Base-by-base conservation (phyloP, 2,113 vertebrate species). In the Aleadryas rufinucha region DNA sequence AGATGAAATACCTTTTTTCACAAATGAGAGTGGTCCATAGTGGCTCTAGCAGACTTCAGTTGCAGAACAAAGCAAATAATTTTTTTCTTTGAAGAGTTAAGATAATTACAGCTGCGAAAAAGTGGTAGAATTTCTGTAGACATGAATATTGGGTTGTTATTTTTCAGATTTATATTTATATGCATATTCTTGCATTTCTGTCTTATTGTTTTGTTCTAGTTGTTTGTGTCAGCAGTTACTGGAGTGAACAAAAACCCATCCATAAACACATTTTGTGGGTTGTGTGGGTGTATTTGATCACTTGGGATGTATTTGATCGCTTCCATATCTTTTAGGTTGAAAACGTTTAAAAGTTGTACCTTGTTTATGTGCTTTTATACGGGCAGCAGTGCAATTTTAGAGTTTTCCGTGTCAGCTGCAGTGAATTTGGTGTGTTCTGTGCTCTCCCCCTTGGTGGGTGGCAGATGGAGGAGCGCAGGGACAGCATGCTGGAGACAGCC, bases 401-500 rank as follows among this genome's bases (percentile, higher is more conserved):
- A 5, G 2, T 20, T 30, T 24, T 26, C 30, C 11, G 1, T 16
- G 39, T 23, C 70, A 66, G 17, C 56, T 20, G 22, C 37, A 54
- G 84, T 54, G 50, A 54, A 6, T 14, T 11, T 71, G 10, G 17
- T 42, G 63, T 89, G 20, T 60, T 79, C 3, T 59, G 33, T 64
- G n/a, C 12, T 50, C 24, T 41, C 53, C 60, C 61, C 18, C 30
- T 27, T 16, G 35, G 21, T 72, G 33, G 8, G 1, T 94, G 96
- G 5, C 97, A 99, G 99, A 99, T 99, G 98, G 98, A 98, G 76
- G 98, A 99, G 84, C 98, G 99, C 70, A 98, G 98, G 33, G 98
- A 99, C 93, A 98, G 99, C 74, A 99, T 99, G 99, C 90, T 99
- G 93, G 99, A 99, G 97, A 99, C 98, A 0, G 98, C 99, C 41